Conservation (phyloP, 2,888 invertebrate genomes). For the Dolichopus griseipennis region DNA sequence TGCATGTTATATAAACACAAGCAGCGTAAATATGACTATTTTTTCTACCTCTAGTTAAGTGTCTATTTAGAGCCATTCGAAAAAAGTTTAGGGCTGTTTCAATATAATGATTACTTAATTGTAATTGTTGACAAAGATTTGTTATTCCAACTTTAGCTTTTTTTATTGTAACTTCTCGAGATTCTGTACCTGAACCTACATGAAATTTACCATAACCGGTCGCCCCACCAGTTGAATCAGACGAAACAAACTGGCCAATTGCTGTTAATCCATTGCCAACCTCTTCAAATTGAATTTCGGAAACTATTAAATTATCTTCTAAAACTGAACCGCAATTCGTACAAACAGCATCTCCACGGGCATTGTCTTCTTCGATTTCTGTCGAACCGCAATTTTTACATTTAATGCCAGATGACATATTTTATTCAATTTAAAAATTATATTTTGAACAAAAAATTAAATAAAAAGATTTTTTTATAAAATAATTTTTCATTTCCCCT, state of each 20-base stretch:
- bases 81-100: constrained; percentile 92
- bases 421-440: no score
- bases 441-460: no score
- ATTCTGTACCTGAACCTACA: constrained; percentile 75
- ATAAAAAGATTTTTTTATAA: no score
- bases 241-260: constrained; percentile 88
- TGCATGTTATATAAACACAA: constrained; percentile 94
- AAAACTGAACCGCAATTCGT: constrained; percentile 92
- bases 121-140: constrained; percentile 75
- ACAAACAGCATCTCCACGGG: constrained; percentile 91
- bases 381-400: constrained; percentile 82
- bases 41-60: constrained; percentile 84
- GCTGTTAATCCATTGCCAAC: constrained; percentile 79
- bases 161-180: constrained; percentile 81
- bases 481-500: no score
- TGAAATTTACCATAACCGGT: constrained; percentile 75
- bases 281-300: constrained; percentile 94
- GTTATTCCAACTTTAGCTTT: constrained; percentile 82
- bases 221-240: constrained; percentile 77
- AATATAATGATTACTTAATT: constrained; percentile 81
- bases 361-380: constrained; percentile 89
- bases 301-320: constrained; percentile 93
- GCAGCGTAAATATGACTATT: constrained; percentile 89
- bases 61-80: constrained; percentile 75
- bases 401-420: constrained; percentile 53